phyloP scores from a whole-genome alignment of 2,797 vertebrate genomes.

The Tauraco hartlaubi region DNA sequence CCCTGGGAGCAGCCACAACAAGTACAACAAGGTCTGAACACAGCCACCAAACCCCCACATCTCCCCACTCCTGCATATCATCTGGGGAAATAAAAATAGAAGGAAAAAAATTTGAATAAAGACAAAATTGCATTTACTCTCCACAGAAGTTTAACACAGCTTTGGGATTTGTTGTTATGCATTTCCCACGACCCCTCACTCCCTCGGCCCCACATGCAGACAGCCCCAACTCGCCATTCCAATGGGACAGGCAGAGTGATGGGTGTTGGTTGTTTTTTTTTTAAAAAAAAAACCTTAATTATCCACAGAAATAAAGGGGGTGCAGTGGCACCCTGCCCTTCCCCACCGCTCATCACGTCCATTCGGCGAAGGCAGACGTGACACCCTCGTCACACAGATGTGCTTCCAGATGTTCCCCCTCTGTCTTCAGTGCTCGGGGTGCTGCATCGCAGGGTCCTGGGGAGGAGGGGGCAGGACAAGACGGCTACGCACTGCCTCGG shows the following conservation, averaged over 20 bases:
- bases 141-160: rapidly evolving
- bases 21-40: neutral
- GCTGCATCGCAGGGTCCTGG: neutral
- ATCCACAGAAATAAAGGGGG: no score
- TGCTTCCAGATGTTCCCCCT: no score
- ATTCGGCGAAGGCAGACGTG: no score
- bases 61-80: neutral
- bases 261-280: no score
- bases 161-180: neutral
- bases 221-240: neutral
- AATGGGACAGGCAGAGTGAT: neutral
- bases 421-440: no score
- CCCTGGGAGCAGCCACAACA: neutral
- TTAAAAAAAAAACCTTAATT: no score
- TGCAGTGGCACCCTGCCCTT: no score
- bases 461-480: neutral
- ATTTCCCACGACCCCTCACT: neutral
- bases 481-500: rapidly evolving
- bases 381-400: neutral
- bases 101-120: neutral
- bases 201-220: no score
- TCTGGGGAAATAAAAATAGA: no score
- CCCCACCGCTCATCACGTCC: no score
- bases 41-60: neutral
- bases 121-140: neutral